Percentiles rank a stretch among this genome's conserved stretches.
Conservation (phyloP, 2,888 invertebrate species). For the Synanthedon andrenaeformis region DNA sequence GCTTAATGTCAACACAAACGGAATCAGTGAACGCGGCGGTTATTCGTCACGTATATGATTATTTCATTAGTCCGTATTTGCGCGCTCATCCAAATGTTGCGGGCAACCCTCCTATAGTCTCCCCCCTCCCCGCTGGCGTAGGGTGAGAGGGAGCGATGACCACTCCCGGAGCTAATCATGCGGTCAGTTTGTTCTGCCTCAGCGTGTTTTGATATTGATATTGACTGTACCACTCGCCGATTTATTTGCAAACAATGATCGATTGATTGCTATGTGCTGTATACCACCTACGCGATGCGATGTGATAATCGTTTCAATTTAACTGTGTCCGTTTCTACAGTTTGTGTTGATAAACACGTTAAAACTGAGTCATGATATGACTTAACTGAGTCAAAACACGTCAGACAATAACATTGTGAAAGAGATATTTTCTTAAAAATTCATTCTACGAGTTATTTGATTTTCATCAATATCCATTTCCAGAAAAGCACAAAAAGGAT, state of each 20-base stretch:
- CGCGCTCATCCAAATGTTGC: slow-evolving; percentile 62
- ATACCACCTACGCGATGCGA: slow-evolving; percentile 19
- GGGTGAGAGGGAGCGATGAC: slow-evolving; percentile 45
- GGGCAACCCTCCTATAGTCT: slow-evolving; percentile 12
- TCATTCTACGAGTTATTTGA: too few species aligned
- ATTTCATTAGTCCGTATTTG: slow-evolving; percentile 69
- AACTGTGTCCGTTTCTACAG: background rate
- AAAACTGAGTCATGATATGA: too few species aligned
- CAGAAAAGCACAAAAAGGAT: too few species aligned
- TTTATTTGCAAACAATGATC: slow-evolving; percentile 70
- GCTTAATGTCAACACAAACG: slow-evolving; percentile 36
- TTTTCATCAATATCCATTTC: too few species aligned
- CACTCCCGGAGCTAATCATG: slow-evolving; percentile 68
- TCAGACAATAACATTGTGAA: too few species aligned
- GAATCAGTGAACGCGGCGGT: slow-evolving; percentile 47
- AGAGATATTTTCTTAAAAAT: too few species aligned
- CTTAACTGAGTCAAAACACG: slow-evolving; percentile 5
- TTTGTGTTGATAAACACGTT: background rate
- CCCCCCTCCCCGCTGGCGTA: slow-evolving; percentile 13
- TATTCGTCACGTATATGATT: slow-evolving; percentile 67
- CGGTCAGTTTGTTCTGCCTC: slow-evolving; percentile 71
- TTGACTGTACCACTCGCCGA: slow-evolving; percentile 64
- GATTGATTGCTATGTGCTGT: slow-evolving; percentile 63
- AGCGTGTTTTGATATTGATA: slow-evolving; percentile 71
- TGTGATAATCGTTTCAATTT: background rate